Conservation (phyloP, 2,797 vertebrate genomes). For the Tarsius wallacei region DNA sequence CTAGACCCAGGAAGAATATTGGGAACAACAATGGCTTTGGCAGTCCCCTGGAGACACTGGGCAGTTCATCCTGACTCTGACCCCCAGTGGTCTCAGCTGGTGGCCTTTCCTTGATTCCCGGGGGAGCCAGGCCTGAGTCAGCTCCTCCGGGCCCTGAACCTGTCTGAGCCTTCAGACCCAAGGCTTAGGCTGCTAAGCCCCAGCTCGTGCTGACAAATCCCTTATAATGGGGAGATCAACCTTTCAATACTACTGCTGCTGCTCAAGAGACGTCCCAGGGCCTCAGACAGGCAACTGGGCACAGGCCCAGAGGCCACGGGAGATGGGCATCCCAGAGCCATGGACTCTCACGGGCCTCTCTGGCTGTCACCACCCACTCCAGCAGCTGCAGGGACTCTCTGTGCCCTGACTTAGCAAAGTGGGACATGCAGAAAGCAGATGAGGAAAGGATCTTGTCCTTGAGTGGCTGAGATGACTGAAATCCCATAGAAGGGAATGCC, state of each 20-base stretch:
- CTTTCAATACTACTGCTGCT: conserved; percentile 77
- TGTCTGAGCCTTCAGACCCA: conserved; percentile 81
- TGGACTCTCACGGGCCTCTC: neutral
- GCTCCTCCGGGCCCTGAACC: conserved; percentile 81
- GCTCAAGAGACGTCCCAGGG: conserved; percentile 32
- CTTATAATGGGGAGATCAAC: conserved; percentile 87
- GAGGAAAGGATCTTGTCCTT: neutral
- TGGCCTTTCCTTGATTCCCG: conserved; percentile 52
- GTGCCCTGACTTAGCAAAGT: neutral
- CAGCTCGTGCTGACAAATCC: conserved; percentile 84
- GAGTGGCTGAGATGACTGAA: neutral
- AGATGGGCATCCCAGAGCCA: neutral
- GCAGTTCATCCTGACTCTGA: conserved; percentile 64
- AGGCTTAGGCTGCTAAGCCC: conserved; percentile 84
- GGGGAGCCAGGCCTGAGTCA: conserved; percentile 82
- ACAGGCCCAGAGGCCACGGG: neutral
- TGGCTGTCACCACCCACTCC: neutral
- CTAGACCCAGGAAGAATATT: neutral
- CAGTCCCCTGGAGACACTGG: neutral
- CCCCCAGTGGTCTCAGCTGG: neutral
- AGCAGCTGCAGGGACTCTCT: neutral
- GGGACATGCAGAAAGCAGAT: neutral
- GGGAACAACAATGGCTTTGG: neutral
- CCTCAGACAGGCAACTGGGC: neutral
- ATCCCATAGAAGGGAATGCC: neutral